Evolutionary conservation across 2,113 vertebrate species (phyloP).

Genomic region (Nesogale talazaci): DNA sequence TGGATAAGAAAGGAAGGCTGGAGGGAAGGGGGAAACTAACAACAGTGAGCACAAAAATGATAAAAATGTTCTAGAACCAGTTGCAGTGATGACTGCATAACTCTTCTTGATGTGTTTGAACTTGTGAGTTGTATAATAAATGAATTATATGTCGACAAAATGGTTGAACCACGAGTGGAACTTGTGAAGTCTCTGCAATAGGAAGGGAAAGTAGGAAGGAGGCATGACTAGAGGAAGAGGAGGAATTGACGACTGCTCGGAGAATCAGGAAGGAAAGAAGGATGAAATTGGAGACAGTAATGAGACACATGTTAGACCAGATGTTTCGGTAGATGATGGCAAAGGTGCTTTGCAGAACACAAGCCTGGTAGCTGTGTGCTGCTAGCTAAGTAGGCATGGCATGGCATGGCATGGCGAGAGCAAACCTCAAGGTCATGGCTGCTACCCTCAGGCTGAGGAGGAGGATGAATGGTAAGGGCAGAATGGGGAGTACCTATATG

Average conservation of each 20-base stretch:
- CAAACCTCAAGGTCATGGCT: background rate
- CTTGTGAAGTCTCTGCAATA: background rate
- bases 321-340: background rate
- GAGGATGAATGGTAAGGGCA: background rate
- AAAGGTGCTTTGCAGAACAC: slow-evolving; percentile 3
- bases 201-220: background rate
- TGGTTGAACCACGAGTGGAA: too few relatives aligned
- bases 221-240: background rate
- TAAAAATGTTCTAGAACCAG: too few relatives aligned
- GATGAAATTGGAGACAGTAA: background rate
- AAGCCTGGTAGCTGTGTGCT: background rate
- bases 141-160: too few relatives aligned
- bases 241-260: background rate
- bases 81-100: too few relatives aligned
- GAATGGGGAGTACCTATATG: background rate
- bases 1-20: background rate
- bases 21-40: too few relatives aligned
- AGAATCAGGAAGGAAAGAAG: slow-evolving; percentile 30
- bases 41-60: too few relatives aligned
- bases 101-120: too few relatives aligned
- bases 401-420: background rate
- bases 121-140: too few relatives aligned
- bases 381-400: background rate
- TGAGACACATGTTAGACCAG: background rate
- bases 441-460: background rate